Base-by-base conservation (phyloP, 2,888 invertebrate species). In the Amiota minor region DNA sequence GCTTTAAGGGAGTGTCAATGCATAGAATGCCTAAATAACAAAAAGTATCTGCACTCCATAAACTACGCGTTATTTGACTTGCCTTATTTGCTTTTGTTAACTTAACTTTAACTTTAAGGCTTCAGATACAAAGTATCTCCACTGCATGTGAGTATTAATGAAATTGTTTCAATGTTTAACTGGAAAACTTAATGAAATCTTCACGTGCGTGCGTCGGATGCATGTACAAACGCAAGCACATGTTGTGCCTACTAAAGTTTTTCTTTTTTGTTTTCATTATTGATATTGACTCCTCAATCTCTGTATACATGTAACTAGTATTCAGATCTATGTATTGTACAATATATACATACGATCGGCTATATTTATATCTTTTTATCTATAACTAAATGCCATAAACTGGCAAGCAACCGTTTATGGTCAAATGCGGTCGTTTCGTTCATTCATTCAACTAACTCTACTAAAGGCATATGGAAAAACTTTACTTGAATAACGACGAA, bases 341-440 rank as follows among this genome's bases (percentile, higher is more conserved):
- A 12, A 49, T 49, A 8, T 53, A 4, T 12, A 12, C 6, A 12
- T 53, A 12, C 12, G n/a, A 11, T 18, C 20, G 59, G n/a, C 10
- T 1, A n/a, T 9, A 20, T 23, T 18, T 20, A 12, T 59, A 59
- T 59, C 16, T 65, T 65, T 10, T 49, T 49, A 49, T 49, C 65
- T 65, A 65, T 65, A 49, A 65, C 65, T 65, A 65, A 65, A 65
- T 65, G 65, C 65, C 47, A 65, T 65, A 65, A 65, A 65, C 65
- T 65, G 49, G 56, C 59, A 55, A 16, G 20, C 70, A 47, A 70
- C 76, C 79, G 80, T 80, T 77, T 80, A 74, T 74, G 77, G 73
- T 74, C 74, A 74, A 72, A 71, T 65, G 65, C 65, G 65, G 49
- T 49, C 65, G 65, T 49, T 65, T 53, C n/a, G 12, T 35, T 35